phyloP scores from a whole-genome alignment of 2,113 vertebrate genomes.

The Notothenia coriiceps region DNA sequence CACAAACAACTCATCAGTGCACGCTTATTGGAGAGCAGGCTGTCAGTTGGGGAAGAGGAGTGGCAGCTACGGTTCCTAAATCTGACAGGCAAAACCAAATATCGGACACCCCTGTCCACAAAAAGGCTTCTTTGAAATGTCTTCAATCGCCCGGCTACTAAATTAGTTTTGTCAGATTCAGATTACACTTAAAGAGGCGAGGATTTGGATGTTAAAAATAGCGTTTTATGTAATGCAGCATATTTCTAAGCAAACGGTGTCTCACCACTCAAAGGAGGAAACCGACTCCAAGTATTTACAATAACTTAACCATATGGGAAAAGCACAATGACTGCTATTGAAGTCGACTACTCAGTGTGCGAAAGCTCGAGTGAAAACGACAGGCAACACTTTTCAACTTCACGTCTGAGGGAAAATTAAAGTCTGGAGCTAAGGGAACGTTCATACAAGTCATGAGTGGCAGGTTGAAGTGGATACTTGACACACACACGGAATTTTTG shows the following conservation, averaged over 20 bases:
- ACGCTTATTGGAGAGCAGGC: conserved; percentile 42
- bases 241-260: not conserved
- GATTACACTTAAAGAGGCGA: not conserved
- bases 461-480: conserved; percentile 57
- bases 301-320: conserved; percentile 9
- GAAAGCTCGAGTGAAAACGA: not conserved
- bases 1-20: conserved; percentile 59
- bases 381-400: conserved; percentile 25
- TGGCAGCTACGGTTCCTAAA: conserved; percentile 40
- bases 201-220: not conserved
- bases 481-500: conserved; percentile 35
- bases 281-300: not conserved
- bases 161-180: conserved; percentile 17
- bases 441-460: conserved; percentile 36
- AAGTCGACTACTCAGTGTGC: conserved; percentile 5
- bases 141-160: not conserved
- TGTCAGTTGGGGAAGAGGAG: conserved; percentile 39
- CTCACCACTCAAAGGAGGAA: not conserved
- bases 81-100: conserved; percentile 57
- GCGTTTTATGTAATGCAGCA: not conserved
- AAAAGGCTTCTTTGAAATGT: conserved; percentile 21
- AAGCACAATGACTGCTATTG: conserved; percentile 8
- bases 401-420: conserved; percentile 32
- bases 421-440: conserved; percentile 1
- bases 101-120: conserved; percentile 19